A percentile compares a stretch with the other conserved stretches of the same genome.
Conservation (phyloP, 2,113 vertebrate genomes). For the Cephalopterus ornatus region DNA sequence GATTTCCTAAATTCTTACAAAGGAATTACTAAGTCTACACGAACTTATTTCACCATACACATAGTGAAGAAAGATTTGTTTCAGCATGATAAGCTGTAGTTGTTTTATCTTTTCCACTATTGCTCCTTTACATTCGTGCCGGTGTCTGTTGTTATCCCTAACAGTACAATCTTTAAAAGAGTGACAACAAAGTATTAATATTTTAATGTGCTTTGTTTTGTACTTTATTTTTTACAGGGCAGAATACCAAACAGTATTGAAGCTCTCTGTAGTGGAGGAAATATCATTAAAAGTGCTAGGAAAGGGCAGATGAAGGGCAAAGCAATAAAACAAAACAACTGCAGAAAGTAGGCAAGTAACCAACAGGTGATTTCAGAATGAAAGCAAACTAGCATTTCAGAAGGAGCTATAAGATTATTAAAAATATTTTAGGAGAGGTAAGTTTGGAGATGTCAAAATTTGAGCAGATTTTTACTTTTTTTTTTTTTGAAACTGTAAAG, state of each 20-base stretch:
- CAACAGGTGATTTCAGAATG: neutral
- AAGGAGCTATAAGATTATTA: neutral
- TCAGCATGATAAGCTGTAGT: neutral
- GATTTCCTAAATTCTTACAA: neutral
- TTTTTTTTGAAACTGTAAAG: neutral
- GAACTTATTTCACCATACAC: neutral
- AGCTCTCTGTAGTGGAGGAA: neutral
- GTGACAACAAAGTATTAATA: neutral
- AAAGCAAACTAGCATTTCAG: neutral
- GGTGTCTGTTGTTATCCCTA: neutral
- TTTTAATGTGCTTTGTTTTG: neutral
- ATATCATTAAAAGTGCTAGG: neutral
- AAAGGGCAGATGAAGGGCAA: conserved; percentile 12
- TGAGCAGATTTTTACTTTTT: neutral
- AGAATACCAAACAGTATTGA: neutral
- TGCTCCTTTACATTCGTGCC: neutral
- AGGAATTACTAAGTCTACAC: neutral
- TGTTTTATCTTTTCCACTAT: neutral
- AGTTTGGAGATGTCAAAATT: neutral
- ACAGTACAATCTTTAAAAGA: neutral
- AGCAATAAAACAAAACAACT: neutral
- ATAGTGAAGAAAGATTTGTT: neutral
- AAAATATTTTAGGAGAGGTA: neutral
- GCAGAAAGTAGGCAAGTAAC: neutral
- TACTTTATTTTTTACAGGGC: neutral